Conservation (phyloP, 2,113 vertebrate genomes). For the Callipepla californica region DNA sequence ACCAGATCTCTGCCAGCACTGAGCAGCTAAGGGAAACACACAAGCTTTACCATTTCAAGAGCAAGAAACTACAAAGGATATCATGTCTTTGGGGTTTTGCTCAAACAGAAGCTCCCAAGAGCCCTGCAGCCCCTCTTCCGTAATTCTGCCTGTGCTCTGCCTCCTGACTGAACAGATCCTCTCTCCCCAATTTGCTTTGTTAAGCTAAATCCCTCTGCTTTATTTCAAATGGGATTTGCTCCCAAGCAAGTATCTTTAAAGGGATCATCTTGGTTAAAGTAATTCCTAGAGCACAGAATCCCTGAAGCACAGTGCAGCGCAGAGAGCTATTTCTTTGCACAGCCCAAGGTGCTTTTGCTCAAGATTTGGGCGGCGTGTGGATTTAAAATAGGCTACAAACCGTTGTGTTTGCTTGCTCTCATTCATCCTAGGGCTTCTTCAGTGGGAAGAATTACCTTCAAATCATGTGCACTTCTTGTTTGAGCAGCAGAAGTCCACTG, state of each 20-base stretch:
- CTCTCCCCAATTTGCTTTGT: neutral
- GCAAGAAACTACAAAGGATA: neutral
- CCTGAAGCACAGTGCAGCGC: accelerated
- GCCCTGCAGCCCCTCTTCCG: neutral
- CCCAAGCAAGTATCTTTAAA: slow-evolving; percentile 34
- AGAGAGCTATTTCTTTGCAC: neutral
- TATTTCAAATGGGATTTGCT: slow-evolving; percentile 51
- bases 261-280: slow-evolving; percentile 16
- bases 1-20: neutral
- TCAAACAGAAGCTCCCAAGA: neutral
- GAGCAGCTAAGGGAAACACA: neutral
- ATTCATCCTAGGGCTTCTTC: neutral
- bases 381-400: neutral
- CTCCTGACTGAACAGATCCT: neutral
- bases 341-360: neutral
- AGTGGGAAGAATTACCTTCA: neutral
- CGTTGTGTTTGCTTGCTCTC: neutral
- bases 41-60: neutral
- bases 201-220: slow-evolving; percentile 52
- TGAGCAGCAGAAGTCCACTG: neutral
- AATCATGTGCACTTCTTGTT: neutral
- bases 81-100: neutral
- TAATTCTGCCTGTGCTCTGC: neutral
- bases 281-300: neutral
- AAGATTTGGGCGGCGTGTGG: neutral